Conservation (phyloP, 2,888 invertebrate species). For the Melanargia galathea region DNA sequence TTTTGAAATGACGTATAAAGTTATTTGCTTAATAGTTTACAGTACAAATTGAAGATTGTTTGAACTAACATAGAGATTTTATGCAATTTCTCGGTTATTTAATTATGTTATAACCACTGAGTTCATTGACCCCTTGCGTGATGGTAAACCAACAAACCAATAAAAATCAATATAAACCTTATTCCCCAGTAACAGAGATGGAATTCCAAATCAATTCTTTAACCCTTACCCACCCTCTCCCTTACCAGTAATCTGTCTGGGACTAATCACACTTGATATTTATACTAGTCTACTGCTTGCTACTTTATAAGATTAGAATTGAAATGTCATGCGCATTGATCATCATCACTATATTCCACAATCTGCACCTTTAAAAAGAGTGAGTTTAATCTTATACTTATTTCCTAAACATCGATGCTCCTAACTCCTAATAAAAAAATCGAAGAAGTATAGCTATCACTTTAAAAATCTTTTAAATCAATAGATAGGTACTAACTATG, state of each 20-base stretch:
- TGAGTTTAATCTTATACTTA: no score
- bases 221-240: conserved; percentile 60
- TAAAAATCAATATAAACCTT: conserved; percentile 33
- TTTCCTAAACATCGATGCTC: no score
- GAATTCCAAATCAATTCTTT: conserved; percentile 37
- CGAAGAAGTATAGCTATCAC: no score
- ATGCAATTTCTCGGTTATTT: conserved; percentile 4
- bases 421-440: no score
- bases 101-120: conserved; percentile 15
- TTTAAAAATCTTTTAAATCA: no score
- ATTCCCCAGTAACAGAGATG: not conserved
- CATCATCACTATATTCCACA: no score
- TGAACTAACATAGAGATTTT: not conserved
- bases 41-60: not conserved
- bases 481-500: no score
- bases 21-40: no score
- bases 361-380: no score
- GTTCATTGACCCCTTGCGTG: conserved; percentile 52
- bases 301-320: conserved; percentile 49
- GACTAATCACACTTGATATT: conserved; percentile 67
- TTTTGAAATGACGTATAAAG: no score
- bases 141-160: conserved; percentile 48
- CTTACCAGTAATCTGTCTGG: conserved; percentile 62
- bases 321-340: conserved; percentile 38
- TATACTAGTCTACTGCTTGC: conserved; percentile 50